Conservation (phyloP, 2,113 vertebrate genomes). For the Lamprologus lemairii region DNA sequence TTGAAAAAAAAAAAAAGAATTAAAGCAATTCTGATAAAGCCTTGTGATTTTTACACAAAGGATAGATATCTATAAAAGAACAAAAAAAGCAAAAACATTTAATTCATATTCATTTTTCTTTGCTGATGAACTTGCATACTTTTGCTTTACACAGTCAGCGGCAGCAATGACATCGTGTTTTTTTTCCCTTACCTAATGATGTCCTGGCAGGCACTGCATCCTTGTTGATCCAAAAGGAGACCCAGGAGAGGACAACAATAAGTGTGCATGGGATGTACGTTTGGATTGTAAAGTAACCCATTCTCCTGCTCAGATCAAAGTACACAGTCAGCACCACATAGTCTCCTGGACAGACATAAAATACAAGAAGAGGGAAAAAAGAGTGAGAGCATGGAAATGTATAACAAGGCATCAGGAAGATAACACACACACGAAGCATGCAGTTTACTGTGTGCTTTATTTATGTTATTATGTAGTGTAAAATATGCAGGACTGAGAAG, state of each 20-base stretch:
- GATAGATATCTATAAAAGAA: background rate
- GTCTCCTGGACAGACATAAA: constrained; percentile 75
- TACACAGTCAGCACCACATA: constrained; percentile 96
- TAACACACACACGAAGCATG: background rate
- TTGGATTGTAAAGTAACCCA: constrained; percentile 99
- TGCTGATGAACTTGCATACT: background rate
- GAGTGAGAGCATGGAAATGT: background rate
- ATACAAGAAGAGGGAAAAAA: background rate
- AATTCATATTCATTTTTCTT: background rate
- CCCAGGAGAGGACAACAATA: constrained; percentile 96
- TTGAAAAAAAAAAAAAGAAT: background rate
- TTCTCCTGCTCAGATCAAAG: constrained; percentile 96
- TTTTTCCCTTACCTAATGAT: constrained; percentile 80
- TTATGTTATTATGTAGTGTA: background rate
- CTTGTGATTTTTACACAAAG: background rate
- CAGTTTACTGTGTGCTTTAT: background rate
- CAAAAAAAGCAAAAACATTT: background rate
- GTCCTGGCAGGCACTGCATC: constrained; percentile 96
- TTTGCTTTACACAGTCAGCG: background rate
- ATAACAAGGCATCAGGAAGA: background rate
- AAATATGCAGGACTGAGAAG: background rate
- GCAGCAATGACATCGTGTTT: background rate
- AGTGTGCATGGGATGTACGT: constrained; percentile 98
- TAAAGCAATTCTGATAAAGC: background rate
- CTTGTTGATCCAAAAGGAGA: constrained; percentile 99